Percentiles rank a stretch among this genome's conserved stretches.
phyloP scores from a whole-genome alignment of 1,140 invertebrate species.

The Drosophila sucinea region DNA sequence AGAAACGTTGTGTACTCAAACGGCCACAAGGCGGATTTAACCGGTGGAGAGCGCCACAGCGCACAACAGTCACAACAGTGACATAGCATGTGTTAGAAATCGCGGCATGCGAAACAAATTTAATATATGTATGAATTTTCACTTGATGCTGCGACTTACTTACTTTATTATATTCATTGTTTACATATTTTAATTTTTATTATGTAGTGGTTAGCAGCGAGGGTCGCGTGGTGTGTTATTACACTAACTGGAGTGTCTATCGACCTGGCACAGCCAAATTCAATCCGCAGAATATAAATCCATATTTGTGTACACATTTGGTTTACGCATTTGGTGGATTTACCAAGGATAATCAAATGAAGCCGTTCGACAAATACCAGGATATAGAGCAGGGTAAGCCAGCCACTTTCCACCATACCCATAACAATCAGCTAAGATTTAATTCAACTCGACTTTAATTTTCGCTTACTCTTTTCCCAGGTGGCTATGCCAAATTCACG shows the following conservation, averaged over 20 bases:
- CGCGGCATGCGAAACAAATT: no score
- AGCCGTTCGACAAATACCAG: constrained; percentile 97
- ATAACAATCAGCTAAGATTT: constrained; percentile 26
- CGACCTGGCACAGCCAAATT: constrained; percentile 94
- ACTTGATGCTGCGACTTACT: no score
- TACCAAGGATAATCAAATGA: constrained; percentile 94
- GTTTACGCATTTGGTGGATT: constrained; percentile 97
- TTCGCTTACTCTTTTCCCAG: constrained; percentile 84
- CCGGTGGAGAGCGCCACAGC: no score
- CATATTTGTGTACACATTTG: constrained; percentile 96
- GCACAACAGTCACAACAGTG: no score
- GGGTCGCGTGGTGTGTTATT: constrained; percentile 93
- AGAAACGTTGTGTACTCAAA: no score
- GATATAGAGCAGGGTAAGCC: constrained; percentile 95
- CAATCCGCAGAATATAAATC: constrained; percentile 97
- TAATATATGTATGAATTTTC: no score
- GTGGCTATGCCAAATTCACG: constrained; percentile 97
- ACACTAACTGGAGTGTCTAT: constrained; percentile 97
- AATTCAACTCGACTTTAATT: constrained; percentile 62
- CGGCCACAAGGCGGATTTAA: no score
- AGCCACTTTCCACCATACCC: constrained; percentile 37
- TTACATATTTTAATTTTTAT: background rate
- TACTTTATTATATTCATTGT: background rate
- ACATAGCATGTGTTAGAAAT: no score
- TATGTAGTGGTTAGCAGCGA: constrained; percentile 78